phyloP scores from a whole-genome alignment of 2,113 vertebrate genomes.

The Centropristis striata region DNA sequence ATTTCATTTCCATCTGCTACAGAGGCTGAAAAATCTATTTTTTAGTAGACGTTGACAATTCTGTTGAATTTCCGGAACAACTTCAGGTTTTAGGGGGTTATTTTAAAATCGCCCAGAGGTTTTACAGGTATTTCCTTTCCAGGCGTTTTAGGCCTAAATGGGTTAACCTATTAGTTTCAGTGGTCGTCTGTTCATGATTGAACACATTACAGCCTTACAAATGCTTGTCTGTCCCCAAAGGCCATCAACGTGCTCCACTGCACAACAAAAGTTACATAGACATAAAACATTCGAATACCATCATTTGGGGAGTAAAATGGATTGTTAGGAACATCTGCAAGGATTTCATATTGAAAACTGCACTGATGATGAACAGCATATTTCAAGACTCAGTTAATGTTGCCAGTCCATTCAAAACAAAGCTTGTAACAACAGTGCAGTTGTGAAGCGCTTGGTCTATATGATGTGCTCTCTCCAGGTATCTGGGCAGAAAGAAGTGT shows the following conservation, averaged over 20 bases:
- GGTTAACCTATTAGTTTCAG: not conserved
- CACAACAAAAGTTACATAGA: not conserved
- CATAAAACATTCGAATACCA: not conserved
- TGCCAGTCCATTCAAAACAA: not conserved
- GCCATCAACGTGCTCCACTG: not conserved
- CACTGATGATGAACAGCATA: not conserved
- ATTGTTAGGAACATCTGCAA: not conserved
- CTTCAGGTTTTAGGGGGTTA: too few species aligned
- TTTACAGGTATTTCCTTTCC: too few species aligned
- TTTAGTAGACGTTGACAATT: too few species aligned
- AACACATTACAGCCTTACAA: not conserved
- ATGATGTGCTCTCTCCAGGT: constrained; percentile 80
- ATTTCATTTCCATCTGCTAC: too few species aligned
- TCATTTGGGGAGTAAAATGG: not conserved
- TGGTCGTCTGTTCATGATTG: not conserved
- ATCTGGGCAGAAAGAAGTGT: constrained; percentile 90
- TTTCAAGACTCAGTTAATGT: not conserved
- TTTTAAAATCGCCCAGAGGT: too few species aligned
- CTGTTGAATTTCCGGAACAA: too few species aligned
- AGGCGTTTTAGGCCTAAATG: too few species aligned
- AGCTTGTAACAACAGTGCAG: too few species aligned
- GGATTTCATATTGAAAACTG: too few species aligned
- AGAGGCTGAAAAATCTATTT: too few species aligned
- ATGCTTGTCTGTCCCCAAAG: not conserved
- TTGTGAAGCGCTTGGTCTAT: not conserved